Evolutionary conservation across 2,113 vertebrate genomes (phyloP).

Genomic region (Trichomycterus rosablanca): DNA sequence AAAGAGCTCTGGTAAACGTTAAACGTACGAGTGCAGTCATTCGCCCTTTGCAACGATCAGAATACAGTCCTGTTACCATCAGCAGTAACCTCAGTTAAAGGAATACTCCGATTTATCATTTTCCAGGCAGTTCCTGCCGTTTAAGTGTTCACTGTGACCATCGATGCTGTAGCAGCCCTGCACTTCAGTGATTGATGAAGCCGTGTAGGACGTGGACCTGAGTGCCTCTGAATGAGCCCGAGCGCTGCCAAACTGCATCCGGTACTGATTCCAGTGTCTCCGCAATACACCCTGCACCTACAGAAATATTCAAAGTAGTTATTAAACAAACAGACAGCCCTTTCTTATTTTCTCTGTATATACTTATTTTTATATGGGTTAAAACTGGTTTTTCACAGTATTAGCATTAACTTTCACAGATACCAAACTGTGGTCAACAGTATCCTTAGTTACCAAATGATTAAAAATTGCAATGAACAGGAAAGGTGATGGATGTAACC

Average conservation of each 20-base stretch:
- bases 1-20: constrained; percentile 9
- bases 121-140: constrained; percentile 84
- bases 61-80: background rate
- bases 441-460: no score
- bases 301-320: background rate
- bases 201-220: constrained; percentile 90
- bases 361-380: no score
- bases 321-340: background rate
- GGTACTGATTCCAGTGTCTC: constrained; percentile 92
- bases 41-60: background rate
- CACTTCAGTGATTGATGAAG: constrained; percentile 84
- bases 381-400: no score
- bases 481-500: no score
- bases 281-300: constrained; percentile 90
- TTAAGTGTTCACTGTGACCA: constrained; percentile 80
- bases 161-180: constrained; percentile 85
- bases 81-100: constrained; percentile 66
- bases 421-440: no score
- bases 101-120: constrained; percentile 76
- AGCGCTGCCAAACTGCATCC: constrained; percentile 87
- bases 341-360: no score
- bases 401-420: no score
- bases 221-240: constrained; percentile 81
- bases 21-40: constrained; percentile 9
- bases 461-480: no score